phyloP scores from a whole-genome alignment of 2,888 invertebrate genomes.

The Molorchus minor region DNA sequence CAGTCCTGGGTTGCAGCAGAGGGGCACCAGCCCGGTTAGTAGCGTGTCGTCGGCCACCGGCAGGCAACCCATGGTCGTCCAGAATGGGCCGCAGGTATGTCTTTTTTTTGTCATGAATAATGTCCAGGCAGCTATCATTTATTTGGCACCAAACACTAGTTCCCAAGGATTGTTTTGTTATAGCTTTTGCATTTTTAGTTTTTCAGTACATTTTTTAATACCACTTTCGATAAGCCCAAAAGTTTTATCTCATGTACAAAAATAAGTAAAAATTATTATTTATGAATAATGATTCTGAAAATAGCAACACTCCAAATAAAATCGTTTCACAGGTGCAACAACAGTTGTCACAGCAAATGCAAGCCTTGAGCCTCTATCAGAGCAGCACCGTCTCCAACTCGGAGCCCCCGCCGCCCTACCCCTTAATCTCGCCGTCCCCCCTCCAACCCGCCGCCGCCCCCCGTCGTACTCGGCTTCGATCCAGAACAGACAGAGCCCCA shows the following conservation, averaged over 20 bases:
- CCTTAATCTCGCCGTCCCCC: constrained; percentile 65
- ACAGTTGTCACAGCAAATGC: constrained; percentile 88
- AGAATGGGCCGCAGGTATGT: constrained; percentile 58
- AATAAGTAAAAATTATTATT: no score
- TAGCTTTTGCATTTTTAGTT: no score
- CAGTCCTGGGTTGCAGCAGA: constrained; percentile 50
- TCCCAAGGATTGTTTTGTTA: no score
- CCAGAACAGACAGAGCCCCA: constrained; percentile 88
- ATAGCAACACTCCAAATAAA: not conserved
- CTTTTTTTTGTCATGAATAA: no score
- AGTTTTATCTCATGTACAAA: no score
- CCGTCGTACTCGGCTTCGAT: constrained; percentile 87
- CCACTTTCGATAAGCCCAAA: no score
- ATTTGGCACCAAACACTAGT: no score
- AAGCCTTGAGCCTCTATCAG: constrained; percentile 82
- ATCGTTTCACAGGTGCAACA: constrained; percentile 74
- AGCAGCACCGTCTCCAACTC: constrained; percentile 68
- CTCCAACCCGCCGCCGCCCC: constrained; percentile 75
- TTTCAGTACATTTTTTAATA: no score
- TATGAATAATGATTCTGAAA: no score
- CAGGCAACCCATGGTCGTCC: constrained; percentile 82
- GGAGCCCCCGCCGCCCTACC: constrained; percentile 71
- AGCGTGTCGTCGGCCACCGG: constrained; percentile 51
- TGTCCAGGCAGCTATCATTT: no score
- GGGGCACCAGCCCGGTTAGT: constrained; percentile 74